These are phyloP conservation scores for Paragorgia papillata DNA, from an alignment of 92 coral and sea anemone genomes.

Conservation along the genomic window DNA sequence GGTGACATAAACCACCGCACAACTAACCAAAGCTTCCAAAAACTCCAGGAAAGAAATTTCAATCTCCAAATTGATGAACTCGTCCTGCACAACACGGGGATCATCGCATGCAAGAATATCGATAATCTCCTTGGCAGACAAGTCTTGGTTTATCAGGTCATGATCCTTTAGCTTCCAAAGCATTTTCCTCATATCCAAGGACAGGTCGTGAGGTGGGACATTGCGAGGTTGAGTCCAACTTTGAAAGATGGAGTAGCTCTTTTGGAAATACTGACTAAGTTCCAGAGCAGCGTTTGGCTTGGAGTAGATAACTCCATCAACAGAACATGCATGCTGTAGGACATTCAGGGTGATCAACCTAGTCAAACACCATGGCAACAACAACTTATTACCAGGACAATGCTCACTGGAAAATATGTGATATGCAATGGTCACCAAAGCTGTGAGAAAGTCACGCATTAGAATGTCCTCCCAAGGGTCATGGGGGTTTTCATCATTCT, in stretches of 20 bases:
- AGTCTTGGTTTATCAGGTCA: slow-evolving; percentile 66
- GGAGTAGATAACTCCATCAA: slow-evolving; percentile 74
- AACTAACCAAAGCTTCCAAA: slow-evolving; percentile 84
- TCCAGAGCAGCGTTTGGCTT: slow-evolving; percentile 68
- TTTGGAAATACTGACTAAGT: slow-evolving; percentile 70
- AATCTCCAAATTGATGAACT: slow-evolving; percentile 82
- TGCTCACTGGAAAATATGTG: slow-evolving; percentile 65
- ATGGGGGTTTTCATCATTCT: slow-evolving; percentile 59
- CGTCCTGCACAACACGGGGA: slow-evolving; percentile 81
- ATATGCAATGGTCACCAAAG: slow-evolving; percentile 83
- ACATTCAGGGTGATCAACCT: slow-evolving; percentile 75
- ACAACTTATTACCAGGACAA: slow-evolving; percentile 46
- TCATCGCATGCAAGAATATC: slow-evolving; percentile 70
- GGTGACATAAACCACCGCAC: slow-evolving; percentile 87
- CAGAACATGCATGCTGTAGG: slow-evolving; percentile 69
- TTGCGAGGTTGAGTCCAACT: slow-evolving; percentile 52
- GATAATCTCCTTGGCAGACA: slow-evolving; percentile 83
- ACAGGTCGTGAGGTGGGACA: slow-evolving; percentile 70
- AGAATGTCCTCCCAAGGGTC: slow-evolving; percentile 84
- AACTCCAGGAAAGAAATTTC: slow-evolving; percentile 96
- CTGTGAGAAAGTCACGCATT: slow-evolving; percentile 82
- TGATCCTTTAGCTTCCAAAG: slow-evolving; percentile 82
- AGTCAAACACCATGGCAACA: slow-evolving; percentile 88
- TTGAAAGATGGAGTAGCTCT: slow-evolving; percentile 71
- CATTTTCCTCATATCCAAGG: slow-evolving; percentile 80